A percentile compares a stretch with the other conserved stretches of the same genome.
Conservation (phyloP, 2,888 invertebrate genomes). For the Brenthis ino region DNA sequence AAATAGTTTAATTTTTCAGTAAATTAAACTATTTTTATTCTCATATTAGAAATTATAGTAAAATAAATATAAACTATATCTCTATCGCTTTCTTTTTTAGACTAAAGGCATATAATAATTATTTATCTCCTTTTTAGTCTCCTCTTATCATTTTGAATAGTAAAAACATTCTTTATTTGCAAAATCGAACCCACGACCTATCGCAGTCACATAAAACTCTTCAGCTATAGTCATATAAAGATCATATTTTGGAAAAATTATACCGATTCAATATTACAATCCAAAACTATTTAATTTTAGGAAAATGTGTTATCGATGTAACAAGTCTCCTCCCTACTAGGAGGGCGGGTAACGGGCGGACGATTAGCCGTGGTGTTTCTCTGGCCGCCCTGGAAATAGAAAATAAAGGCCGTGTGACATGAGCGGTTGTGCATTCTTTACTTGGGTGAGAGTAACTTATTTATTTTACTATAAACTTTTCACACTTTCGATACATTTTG, state of each 20-base stretch:
- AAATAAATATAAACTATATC: too few relatives aligned
- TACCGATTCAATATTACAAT: background rate
- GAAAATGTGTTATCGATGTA: slow-evolving; percentile 21
- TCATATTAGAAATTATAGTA: too few relatives aligned
- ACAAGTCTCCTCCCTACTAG: slow-evolving; percentile 54
- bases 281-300: slow-evolving; percentile 2
- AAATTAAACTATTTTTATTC: too few relatives aligned
- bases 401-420: slow-evolving; percentile 75
- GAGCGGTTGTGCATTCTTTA: slow-evolving; percentile 44
- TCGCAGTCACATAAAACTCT: too few relatives aligned
- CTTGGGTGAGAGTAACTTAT: slow-evolving; percentile 43
- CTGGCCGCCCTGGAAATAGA: slow-evolving; percentile 75
- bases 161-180: too few relatives aligned
- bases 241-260: background rate
- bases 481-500: background rate
- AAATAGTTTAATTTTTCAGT: too few relatives aligned
- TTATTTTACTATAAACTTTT: slow-evolving; percentile 5
- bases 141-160: too few relatives aligned
- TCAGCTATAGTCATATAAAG: background rate
- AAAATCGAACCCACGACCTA: too few relatives aligned
- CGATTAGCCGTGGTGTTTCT: slow-evolving; percentile 76
- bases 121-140: too few relatives aligned
- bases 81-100: too few relatives aligned
- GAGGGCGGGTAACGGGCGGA: slow-evolving; percentile 64
- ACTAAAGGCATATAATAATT: too few relatives aligned